Conservation (phyloP, 2,113 vertebrate species). For the Ursus arctos region DNA sequence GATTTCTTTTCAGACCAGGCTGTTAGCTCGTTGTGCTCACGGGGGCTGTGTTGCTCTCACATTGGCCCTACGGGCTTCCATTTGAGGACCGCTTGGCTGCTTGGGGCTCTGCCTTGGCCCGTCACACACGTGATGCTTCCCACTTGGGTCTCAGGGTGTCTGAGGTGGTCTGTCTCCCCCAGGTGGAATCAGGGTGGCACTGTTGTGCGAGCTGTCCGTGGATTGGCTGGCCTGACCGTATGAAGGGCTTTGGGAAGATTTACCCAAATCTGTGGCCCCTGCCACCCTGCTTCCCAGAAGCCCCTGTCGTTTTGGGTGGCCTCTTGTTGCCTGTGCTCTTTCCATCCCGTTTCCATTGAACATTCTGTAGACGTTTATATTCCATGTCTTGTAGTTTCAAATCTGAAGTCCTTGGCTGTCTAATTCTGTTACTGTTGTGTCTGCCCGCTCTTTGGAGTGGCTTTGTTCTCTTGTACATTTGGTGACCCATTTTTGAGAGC, state of each 20-base stretch:
- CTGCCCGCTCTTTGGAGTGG: not conserved
- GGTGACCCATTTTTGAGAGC: not conserved
- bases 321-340: not conserved
- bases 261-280: no score
- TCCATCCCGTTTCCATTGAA: not conserved
- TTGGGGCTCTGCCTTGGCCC: not conserved
- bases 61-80: not conserved
- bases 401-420: not conserved
- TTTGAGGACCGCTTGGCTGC: no score
- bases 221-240: not conserved
- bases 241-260: not conserved
- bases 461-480: not conserved
- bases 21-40: not conserved
- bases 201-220: not conserved
- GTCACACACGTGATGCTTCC: not conserved
- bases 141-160: not conserved
- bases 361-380: fast-evolving
- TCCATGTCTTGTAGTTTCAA: not conserved
- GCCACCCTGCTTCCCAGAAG: not conserved
- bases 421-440: not conserved
- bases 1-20: not conserved
- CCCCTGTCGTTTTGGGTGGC: fast-evolving
- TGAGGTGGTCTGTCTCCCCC: not conserved
- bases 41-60: not conserved
- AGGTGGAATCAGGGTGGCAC: not conserved